Conservation (phyloP, 2,797 vertebrate genomes). For the Cygnus olor region DNA sequence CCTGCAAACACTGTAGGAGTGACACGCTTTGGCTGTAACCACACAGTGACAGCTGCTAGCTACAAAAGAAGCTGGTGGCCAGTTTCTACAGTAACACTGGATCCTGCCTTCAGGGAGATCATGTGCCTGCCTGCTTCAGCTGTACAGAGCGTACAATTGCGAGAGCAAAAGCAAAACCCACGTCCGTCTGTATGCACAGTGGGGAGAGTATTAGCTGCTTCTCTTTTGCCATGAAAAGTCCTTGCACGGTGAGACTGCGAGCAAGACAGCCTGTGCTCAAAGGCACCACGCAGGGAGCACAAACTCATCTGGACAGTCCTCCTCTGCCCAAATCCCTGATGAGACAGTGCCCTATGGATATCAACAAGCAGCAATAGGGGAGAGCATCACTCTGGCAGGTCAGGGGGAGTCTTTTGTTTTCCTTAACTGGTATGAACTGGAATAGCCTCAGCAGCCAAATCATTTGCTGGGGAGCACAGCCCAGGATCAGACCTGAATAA, state of each 20-base stretch:
- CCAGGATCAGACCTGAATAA: background rate
- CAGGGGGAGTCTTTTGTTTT: background rate
- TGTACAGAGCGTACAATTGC: rapidly evolving
- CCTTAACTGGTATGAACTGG: background rate
- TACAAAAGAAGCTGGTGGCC: slow-evolving; percentile 62
- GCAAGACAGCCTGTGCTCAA: background rate
- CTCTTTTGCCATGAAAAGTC: background rate
- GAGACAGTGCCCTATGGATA: background rate
- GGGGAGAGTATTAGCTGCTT: background rate
- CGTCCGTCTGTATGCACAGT: background rate
- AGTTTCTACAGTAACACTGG: slow-evolving; percentile 67
- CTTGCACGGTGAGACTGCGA: rapidly evolving
- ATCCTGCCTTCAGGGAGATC: slow-evolving; percentile 43
- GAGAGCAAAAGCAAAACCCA: slow-evolving; percentile 14
- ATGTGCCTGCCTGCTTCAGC: slow-evolving; percentile 32
- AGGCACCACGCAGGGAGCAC: background rate
- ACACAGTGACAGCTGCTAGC: slow-evolving; percentile 54
- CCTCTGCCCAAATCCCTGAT: background rate
- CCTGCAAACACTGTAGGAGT: slow-evolving; percentile 21
- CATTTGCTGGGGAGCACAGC: background rate
- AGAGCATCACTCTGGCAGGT: background rate
- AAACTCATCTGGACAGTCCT: background rate
- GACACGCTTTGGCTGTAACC: slow-evolving; percentile 10
- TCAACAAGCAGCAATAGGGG: background rate
- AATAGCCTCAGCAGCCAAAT: background rate